Evolutionary conservation across 2,888 invertebrate genomes (phyloP).

Genomic region (Artemia sp.): DNA sequence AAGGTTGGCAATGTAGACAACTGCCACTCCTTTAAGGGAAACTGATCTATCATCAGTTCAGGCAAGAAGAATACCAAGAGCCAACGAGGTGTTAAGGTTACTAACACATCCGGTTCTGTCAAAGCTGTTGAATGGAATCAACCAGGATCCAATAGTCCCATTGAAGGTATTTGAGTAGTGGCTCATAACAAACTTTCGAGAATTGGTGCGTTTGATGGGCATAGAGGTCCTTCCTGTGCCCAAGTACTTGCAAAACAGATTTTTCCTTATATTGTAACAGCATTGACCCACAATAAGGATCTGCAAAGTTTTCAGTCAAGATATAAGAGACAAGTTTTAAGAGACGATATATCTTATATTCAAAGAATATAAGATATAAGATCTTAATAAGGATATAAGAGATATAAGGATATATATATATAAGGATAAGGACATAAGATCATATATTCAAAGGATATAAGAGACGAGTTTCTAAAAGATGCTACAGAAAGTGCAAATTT

Average conservation of each 20-base stretch:
- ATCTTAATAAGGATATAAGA: no score
- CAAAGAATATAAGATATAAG: not conserved
- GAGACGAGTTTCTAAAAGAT: no score
- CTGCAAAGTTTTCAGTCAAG: slow-evolving; percentile 24
- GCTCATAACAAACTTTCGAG: slow-evolving; percentile 59
- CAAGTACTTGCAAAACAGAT: slow-evolving; percentile 76
- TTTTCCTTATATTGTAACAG: slow-evolving; percentile 67
- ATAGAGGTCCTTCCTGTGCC: slow-evolving; percentile 80
- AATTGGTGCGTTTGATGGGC: slow-evolving; percentile 92
- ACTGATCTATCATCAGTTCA: slow-evolving; percentile 44
- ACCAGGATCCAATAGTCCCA: slow-evolving; percentile 78
- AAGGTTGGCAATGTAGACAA: no score
- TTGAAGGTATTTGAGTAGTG: slow-evolving; percentile 82
- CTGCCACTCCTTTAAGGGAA: no score
- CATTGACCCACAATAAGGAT: slow-evolving; percentile 34
- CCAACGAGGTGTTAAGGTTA: slow-evolving; percentile 62
- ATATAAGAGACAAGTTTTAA: slow-evolving; percentile 30
- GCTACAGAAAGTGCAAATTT: no score
- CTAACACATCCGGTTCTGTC: slow-evolving; percentile 45
- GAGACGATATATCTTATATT: not conserved
- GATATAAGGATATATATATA: no score
- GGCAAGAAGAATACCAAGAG: slow-evolving; percentile 42
- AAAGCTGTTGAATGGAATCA: slow-evolving; percentile 83
- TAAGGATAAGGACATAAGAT: no score
- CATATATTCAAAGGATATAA: not conserved